These are phyloP conservation scores for Drosophila melanosoma DNA, from an alignment of 2,888 invertebrate species.

Conservation along the genomic window DNA sequence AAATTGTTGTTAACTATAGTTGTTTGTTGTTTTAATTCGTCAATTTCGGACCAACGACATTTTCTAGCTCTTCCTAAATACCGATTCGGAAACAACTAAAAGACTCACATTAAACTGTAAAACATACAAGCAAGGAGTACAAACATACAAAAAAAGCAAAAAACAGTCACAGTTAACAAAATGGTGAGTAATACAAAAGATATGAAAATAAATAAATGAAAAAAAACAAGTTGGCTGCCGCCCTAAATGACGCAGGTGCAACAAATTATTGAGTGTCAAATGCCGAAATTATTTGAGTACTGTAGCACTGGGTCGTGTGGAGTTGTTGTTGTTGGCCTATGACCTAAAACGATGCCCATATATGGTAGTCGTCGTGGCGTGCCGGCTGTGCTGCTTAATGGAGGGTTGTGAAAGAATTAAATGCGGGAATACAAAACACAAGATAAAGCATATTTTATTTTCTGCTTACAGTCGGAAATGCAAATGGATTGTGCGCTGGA, in stretches of 20 bases:
- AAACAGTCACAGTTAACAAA: constrained; percentile 57
- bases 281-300: neutral
- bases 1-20: constrained; percentile 49
- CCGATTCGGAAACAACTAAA: constrained; percentile 15
- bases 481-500: constrained; percentile 99
- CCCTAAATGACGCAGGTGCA: constrained; percentile 9
- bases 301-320: constrained; percentile 8
- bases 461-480: constrained; percentile 91
- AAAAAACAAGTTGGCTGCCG: constrained; percentile 33
- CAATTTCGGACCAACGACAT: neutral
- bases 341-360: constrained; percentile 70
- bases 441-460: neutral
- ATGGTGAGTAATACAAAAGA: constrained; percentile 71
- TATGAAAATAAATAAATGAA: constrained; percentile 40
- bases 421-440: neutral
- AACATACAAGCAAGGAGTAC: neutral
- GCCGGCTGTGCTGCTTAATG: constrained; percentile 34
- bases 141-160: constrained; percentile 27
- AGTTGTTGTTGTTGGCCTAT: constrained; percentile 25
- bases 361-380: constrained; percentile 62
- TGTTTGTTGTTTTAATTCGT: constrained; percentile 17
- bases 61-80: constrained; percentile 21
- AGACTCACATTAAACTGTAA: neutral
- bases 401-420: constrained; percentile 1
- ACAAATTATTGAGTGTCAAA: neutral